Base-by-base conservation (phyloP, 2,797 vertebrate genomes). In the Bradypodion pumilum region DNA sequence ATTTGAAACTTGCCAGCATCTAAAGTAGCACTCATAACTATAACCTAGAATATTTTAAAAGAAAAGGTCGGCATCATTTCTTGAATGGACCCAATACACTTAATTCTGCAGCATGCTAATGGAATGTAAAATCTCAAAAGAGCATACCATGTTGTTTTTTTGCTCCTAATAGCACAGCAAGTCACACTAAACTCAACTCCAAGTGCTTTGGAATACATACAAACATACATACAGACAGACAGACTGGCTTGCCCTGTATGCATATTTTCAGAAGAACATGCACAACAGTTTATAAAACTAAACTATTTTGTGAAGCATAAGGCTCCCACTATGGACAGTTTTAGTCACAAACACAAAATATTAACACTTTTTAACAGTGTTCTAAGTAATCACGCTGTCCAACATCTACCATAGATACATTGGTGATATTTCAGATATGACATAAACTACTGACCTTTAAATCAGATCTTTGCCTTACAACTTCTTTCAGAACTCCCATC, bases 1-100 rank as follows among this genome's bases (percentile, higher is more conserved):
- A 99, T 96, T 94, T 99, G 98, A 95, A 99, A 99, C 90, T 99
- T 99, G 19, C 98, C 98, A 29, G 98, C 98, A 79, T 99, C 98
- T 70, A 99, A 95, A 40, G 98, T 99, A 86, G 98, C 98, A 4
- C 98, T 99, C 98, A 99, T 99, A 89, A 99, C 97, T 83, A 99
- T 99, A 89, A 99, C 98, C 98, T 99, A 93, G 13, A 88, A 77
- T 44, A 90, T 89, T 84, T 78, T 19, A 91, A 78, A 7, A 87
- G 78, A 78, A 2, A 56, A 63, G 40, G 3, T 35, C 15, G 60
- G 27, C 8, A 44, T 35, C 49, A 82, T 7, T 35, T 1, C 4
- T 8, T 74, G 78, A 16, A 40, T 65, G 76, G 27, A 73, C 15
- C 74, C 56, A 65, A 66, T 0, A 10, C 1, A 69, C 46, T n/a